Percentiles rank a stretch among this genome's conserved stretches.
phyloP scores from a whole-genome alignment of 1,140 invertebrate genomes.

The Saccostrea echinata region DNA sequence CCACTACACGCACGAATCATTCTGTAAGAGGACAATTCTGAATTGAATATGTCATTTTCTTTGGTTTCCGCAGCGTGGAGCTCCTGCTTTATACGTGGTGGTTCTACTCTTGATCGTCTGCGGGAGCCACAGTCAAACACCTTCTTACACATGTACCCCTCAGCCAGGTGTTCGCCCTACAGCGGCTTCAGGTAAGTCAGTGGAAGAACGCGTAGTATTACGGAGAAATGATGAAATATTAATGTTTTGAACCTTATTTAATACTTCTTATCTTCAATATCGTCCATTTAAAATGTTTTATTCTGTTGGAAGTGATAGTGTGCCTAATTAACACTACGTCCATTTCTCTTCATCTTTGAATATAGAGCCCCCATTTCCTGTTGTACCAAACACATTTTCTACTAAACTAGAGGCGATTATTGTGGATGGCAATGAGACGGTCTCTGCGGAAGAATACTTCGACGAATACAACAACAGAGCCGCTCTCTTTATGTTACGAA shows the following conservation, averaged over 20 bases:
- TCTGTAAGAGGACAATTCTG: neutral
- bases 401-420: slow-evolving; percentile 56
- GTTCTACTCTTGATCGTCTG: neutral
- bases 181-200: neutral
- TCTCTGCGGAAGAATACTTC: slow-evolving; percentile 55
- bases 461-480: slow-evolving; percentile 53
- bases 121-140: neutral
- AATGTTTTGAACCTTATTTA: neutral
- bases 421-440: slow-evolving; percentile 48
- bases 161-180: neutral
- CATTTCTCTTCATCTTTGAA: neutral
- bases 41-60: neutral
- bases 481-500: slow-evolving; percentile 46
- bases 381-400: slow-evolving; percentile 51
- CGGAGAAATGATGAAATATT: neutral
- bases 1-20: neutral
- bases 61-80: neutral
- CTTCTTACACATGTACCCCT: neutral
- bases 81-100: neutral
- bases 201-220: neutral
- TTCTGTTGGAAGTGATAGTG: neutral
- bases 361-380: slow-evolving; percentile 46
- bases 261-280: too few relatives aligned
- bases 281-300: too few relatives aligned
- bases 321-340: neutral